phyloP scores from a whole-genome alignment of 2,888 invertebrate genomes.

The Lordiphosa andalusiaca region DNA sequence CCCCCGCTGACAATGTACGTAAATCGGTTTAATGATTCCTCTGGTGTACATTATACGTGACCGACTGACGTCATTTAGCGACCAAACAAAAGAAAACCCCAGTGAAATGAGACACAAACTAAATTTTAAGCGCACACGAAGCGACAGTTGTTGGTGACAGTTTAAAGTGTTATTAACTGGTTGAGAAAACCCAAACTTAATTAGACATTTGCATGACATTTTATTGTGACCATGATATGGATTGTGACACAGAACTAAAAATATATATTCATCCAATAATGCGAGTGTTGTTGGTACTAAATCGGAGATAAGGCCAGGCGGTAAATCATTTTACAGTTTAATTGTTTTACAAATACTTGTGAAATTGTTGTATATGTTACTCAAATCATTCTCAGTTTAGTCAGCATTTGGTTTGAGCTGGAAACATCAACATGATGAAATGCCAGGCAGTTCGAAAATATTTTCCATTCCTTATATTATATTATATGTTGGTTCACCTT shows the following conservation, averaged over 20 bases:
- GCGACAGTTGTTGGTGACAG: slow-evolving; percentile 37
- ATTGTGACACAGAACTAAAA: slow-evolving; percentile 4
- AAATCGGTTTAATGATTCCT: slow-evolving; percentile 4
- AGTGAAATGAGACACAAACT: slow-evolving; percentile 8
- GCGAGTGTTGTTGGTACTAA: not conserved
- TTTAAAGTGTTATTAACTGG: slow-evolving; percentile 51
- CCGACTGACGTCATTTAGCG: slow-evolving; percentile 8
- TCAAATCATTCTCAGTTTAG: not conserved
- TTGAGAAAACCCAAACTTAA: slow-evolving; percentile 14
- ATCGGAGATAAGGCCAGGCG: slow-evolving; percentile 2
- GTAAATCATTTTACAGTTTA: slow-evolving; percentile 2
- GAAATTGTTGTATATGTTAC: slow-evolving; percentile 1
- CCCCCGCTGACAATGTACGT: slow-evolving; percentile 21
- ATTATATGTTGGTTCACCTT: too few relatives aligned
- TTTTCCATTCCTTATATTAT: too few relatives aligned
- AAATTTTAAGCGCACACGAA: slow-evolving; percentile 43
- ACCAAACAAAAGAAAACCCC: slow-evolving; percentile 17
- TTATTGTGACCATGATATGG: slow-evolving; percentile 5
- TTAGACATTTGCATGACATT: slow-evolving; percentile 30
- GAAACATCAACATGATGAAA: slow-evolving; percentile 5
- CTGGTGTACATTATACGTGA: slow-evolving; percentile 9
- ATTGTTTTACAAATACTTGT: slow-evolving; percentile 6
- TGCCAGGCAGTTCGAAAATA: too few relatives aligned
- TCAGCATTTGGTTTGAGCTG: slow-evolving; percentile 4
- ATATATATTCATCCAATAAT: slow-evolving; percentile 16